Conservation (phyloP, 2,113 vertebrate genomes). For the Balaeniceps rex region DNA sequence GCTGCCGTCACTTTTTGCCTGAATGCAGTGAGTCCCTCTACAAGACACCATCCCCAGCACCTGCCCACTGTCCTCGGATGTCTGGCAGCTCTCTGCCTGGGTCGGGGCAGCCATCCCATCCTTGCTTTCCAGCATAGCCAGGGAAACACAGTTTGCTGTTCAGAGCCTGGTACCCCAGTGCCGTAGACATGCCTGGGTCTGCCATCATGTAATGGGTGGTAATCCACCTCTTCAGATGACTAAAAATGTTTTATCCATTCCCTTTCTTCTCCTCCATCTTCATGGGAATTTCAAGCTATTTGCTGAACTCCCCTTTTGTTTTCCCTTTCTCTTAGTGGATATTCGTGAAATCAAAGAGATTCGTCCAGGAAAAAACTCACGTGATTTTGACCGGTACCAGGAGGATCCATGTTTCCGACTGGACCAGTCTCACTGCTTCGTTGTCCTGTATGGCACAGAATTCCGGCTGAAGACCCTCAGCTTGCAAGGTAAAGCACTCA, state of each 20-base stretch:
- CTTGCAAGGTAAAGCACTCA: slow-evolving; percentile 79
- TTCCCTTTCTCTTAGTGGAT: slow-evolving; percentile 79
- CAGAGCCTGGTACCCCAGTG: background rate
- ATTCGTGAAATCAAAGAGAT: slow-evolving; percentile 98
- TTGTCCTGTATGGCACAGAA: slow-evolving; percentile 93
- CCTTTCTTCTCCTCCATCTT: background rate
- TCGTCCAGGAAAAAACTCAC: slow-evolving; percentile 88
- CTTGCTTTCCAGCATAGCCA: background rate
- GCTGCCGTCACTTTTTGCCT: background rate
- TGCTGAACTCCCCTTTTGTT: background rate
- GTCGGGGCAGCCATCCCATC: background rate
- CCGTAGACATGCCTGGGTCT: background rate
- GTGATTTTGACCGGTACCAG: slow-evolving; percentile 95
- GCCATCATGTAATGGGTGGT: accelerated
- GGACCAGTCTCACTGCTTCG: slow-evolving; percentile 91
- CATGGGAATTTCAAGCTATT: background rate
- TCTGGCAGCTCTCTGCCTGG: background rate
- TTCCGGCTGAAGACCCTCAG: slow-evolving; percentile 97
- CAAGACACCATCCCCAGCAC: too few species aligned
- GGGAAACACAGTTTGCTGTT: background rate
- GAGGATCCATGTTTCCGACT: slow-evolving; percentile 86
- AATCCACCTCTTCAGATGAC: background rate
- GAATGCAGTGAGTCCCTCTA: background rate
- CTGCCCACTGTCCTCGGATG: accelerated
- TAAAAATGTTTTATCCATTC: background rate